Percentiles rank a stretch among this genome's conserved stretches.
Evolutionary conservation across 1,140 invertebrate genomes (phyloP).

Genomic region (Pentalonia nigronervosa): DNA sequence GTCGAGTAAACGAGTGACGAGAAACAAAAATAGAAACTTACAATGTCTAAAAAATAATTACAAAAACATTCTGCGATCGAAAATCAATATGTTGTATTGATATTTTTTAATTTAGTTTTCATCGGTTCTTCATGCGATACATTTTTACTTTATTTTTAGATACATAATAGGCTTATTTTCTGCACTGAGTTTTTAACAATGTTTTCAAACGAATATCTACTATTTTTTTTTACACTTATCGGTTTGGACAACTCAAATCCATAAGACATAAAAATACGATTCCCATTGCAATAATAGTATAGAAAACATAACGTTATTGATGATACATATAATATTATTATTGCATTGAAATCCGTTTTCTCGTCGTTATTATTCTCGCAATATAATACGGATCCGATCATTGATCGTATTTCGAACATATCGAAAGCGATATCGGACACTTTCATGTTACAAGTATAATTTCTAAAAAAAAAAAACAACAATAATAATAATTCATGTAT

Average conservation of each 20-base stretch:
- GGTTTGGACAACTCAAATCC: neutral
- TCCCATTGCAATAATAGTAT: neutral
- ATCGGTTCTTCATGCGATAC: too few species aligned
- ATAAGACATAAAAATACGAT: neutral
- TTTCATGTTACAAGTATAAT: neutral
- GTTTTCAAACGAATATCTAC: neutral
- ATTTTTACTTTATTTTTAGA: neutral
- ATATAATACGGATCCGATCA: neutral
- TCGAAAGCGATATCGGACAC: neutral
- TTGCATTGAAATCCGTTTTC: neutral
- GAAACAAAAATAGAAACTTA: neutral
- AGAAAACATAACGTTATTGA: neutral
- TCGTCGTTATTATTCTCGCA: neutral
- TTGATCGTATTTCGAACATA: neutral
- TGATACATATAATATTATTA: neutral
- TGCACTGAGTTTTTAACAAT: neutral
- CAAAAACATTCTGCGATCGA: neutral
- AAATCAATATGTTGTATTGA: neutral
- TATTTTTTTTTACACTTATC: neutral
- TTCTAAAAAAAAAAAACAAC: conserved; percentile 19
- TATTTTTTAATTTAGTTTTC: too few species aligned
- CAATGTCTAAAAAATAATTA: neutral
- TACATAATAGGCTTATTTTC: neutral
- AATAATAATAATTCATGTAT: neutral
- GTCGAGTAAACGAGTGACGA: neutral